Evolutionary conservation across 2,888 invertebrate genomes (phyloP).

Genomic region (Chrysotoxum bicinctum): DNA sequence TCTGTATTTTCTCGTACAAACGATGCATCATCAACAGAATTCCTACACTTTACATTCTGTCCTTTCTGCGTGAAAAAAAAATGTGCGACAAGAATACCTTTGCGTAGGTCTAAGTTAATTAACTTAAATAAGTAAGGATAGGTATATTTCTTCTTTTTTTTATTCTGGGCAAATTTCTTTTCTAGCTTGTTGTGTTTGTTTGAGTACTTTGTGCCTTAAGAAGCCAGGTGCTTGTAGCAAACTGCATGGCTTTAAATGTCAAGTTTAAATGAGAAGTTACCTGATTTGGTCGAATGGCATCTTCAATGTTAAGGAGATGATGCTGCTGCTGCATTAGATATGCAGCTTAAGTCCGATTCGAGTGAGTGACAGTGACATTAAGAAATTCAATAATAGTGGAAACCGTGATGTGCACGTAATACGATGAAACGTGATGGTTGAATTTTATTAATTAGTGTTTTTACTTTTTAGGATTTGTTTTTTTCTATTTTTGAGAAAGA

Average conservation of each 20-base stretch:
- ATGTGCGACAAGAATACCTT: conserved; percentile 34
- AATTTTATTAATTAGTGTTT: conserved; percentile 25
- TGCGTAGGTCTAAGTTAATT: conserved; percentile 57
- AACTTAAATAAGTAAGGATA: conserved; percentile 46
- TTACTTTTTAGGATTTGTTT: background rate
- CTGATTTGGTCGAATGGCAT: conserved; percentile 48
- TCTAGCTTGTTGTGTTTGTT: background rate
- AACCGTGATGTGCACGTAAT: conserved; percentile 9
- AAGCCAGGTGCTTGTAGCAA: conserved; percentile 5
- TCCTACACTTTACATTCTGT: background rate
- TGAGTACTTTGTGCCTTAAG: background rate
- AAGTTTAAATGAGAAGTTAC: conserved; percentile 41
- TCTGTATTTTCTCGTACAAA: background rate
- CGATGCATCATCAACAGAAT: background rate
- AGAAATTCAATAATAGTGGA: conserved; percentile 30
- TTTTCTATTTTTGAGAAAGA: background rate
- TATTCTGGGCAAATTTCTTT: background rate
- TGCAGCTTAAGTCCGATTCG: conserved; percentile 45
- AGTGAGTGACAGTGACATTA: conserved; percentile 49
- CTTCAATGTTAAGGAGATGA: background rate
- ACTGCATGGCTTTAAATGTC: conserved; percentile 28
- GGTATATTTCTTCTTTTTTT: conserved; percentile 11
- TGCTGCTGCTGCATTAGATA: conserved; percentile 37
- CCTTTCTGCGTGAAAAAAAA: conserved; percentile 13
- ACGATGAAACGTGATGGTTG: conserved; percentile 34